A percentile compares a stretch with the other conserved stretches of the same genome.
These are phyloP conservation scores for Sus cebifrons DNA, from an alignment of 2,797 vertebrate genomes.

Conservation along the genomic window DNA sequence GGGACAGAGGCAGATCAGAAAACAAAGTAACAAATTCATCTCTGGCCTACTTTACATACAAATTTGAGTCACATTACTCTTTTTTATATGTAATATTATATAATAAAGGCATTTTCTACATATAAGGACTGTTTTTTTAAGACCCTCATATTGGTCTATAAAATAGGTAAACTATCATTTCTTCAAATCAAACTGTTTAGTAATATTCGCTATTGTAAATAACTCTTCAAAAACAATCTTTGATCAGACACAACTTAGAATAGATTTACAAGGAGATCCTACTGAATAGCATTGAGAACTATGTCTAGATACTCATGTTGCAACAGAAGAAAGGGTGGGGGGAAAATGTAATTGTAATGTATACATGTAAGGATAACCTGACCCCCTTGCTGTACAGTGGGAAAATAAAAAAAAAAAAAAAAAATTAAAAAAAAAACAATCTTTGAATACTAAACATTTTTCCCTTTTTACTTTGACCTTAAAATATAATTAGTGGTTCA, in stretches of 20 bases:
- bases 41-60: background rate
- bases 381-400: no score
- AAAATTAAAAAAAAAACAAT: no score
- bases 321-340: no score
- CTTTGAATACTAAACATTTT: slow-evolving; percentile 10
- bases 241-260: no score
- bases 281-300: no score
- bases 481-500: slow-evolving; percentile 13
- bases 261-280: no score
- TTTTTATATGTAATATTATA: background rate
- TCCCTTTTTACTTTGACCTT: background rate
- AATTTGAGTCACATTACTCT: slow-evolving; percentile 9
- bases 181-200: background rate
- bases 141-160: background rate
- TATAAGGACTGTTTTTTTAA: slow-evolving; percentile 36
- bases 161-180: slow-evolving; percentile 8
- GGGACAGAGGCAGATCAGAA: background rate
- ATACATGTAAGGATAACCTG: no score
- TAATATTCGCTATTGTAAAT: background rate
- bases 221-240: slow-evolving; percentile 40
- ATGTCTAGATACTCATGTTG: no score
- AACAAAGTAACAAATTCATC: background rate
- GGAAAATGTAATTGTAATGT: no score
- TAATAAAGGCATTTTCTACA: background rate
- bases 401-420: no score